Evolutionary conservation across 2,797 vertebrate species (phyloP).

Genomic region (Pogoniulus pusillus): DNA sequence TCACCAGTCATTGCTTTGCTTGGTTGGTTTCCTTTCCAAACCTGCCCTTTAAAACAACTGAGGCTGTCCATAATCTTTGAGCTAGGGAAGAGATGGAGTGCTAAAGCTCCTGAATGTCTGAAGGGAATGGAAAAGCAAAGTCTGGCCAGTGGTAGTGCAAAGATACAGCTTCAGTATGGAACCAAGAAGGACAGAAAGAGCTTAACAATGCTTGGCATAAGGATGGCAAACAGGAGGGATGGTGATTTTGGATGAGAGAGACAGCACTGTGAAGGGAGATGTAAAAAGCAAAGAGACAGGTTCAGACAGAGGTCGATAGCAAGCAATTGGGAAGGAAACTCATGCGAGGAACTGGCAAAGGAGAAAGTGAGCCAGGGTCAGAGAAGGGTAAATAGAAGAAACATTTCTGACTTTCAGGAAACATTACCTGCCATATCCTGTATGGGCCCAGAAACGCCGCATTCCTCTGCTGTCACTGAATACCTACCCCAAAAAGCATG

Average conservation of each 20-base stretch:
- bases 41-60: background rate
- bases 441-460: background rate
- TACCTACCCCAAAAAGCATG: background rate
- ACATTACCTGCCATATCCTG: background rate
- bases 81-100: background rate
- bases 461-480: background rate
- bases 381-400: background rate
- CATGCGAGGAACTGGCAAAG: background rate
- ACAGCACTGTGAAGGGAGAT: background rate
- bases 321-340: background rate
- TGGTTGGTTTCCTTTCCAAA: background rate
- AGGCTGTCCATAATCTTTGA: background rate
- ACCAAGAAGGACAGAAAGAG: rapidly evolving
- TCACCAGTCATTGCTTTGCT: background rate
- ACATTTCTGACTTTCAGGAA: background rate
- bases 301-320: background rate
- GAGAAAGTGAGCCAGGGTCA: background rate
- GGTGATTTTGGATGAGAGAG: background rate
- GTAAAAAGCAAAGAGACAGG: background rate
- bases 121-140: background rate
- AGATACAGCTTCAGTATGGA: background rate
- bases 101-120: background rate
- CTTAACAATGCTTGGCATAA: rapidly evolving
- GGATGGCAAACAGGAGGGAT: background rate
- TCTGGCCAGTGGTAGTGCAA: background rate